phyloP scores from a whole-genome alignment of 1,140 invertebrate species.

The Pseudomyrmex flavicornis region DNA sequence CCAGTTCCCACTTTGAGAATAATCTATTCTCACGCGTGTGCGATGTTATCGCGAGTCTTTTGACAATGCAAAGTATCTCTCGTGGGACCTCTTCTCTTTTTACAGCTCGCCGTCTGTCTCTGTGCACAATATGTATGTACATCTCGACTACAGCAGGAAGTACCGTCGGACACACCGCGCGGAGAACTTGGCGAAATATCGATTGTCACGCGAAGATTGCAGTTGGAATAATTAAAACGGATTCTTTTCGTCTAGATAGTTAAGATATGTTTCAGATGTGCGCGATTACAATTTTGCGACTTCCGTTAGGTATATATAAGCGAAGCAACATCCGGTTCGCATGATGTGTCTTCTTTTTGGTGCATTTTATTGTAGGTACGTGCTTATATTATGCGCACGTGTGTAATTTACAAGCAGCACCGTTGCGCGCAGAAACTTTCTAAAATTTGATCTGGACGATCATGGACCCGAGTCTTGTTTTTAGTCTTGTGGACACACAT shows the following conservation, averaged over 20 bases:
- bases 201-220: not conserved
- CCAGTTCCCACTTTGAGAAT: conserved; percentile 67
- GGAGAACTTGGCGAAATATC: conserved; percentile 28
- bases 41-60: conserved; percentile 62
- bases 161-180: not conserved
- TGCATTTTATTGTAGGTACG: not conserved
- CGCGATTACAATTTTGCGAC: too few relatives aligned
- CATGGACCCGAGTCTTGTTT: conserved; percentile 11
- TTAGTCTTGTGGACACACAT: conserved; percentile 24
- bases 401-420: conserved; percentile 28
- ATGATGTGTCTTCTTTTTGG: not conserved
- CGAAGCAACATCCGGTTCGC: not conserved
- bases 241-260: too few relatives aligned
- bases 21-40: conserved; percentile 59
- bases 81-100: conserved; percentile 38
- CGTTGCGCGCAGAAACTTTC: conserved; percentile 41
- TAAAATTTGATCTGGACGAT: conserved; percentile 29
- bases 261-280: too few relatives aligned
- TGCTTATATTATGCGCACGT: not conserved
- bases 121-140: not conserved
- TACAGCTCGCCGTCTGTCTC: not conserved
- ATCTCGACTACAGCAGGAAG: conserved; percentile 19
- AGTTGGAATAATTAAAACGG: too few relatives aligned
- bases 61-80: conserved; percentile 59
- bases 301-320: too few relatives aligned